phyloP scores from a whole-genome alignment of 2,797 vertebrate species.

The Holocentrus rufus region DNA sequence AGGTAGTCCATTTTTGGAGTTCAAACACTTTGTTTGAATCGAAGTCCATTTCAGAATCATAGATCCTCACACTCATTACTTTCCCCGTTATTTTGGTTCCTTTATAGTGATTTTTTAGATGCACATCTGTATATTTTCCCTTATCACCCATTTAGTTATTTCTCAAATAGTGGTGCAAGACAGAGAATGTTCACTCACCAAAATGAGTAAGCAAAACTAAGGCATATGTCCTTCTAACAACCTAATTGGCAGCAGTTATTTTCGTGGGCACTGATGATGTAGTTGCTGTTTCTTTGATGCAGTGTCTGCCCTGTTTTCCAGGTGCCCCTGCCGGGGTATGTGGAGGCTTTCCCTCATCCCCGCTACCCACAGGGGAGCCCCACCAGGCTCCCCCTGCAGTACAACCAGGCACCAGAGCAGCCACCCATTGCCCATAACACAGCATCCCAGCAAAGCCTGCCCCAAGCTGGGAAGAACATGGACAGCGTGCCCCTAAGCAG shows the following conservation, averaged over 20 bases:
- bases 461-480: conserved; percentile 81
- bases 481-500: conserved; percentile 90
- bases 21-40: conserved; percentile 69
- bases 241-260: conserved; percentile 16
- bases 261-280: conserved; percentile 7
- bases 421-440: conserved; percentile 76
- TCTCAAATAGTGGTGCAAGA: conserved; percentile 50
- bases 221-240: conserved; percentile 16
- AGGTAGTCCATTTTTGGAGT: conserved; percentile 47
- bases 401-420: conserved; percentile 89
- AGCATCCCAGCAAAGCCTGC: conserved; percentile 88
- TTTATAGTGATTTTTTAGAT: conserved; percentile 50
- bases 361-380: conserved; percentile 92
- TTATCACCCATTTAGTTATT: conserved; percentile 47
- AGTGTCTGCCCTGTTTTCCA: conserved; percentile 64
- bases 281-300: conserved; percentile 25
- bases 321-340: conserved; percentile 96
- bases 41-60: conserved; percentile 46
- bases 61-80: conserved; percentile 47
- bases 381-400: conserved; percentile 88
- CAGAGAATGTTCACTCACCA: conserved; percentile 54
- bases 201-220: conserved; percentile 29
- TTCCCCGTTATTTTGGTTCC: conserved; percentile 43
- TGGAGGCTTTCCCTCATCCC: conserved; percentile 94
- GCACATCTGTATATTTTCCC: conserved; percentile 42